Evolutionary conservation across 2,797 vertebrate genomes (phyloP), one percentile per base, ranked within the genome.

Genomic region (Mus minutoides): DNA sequence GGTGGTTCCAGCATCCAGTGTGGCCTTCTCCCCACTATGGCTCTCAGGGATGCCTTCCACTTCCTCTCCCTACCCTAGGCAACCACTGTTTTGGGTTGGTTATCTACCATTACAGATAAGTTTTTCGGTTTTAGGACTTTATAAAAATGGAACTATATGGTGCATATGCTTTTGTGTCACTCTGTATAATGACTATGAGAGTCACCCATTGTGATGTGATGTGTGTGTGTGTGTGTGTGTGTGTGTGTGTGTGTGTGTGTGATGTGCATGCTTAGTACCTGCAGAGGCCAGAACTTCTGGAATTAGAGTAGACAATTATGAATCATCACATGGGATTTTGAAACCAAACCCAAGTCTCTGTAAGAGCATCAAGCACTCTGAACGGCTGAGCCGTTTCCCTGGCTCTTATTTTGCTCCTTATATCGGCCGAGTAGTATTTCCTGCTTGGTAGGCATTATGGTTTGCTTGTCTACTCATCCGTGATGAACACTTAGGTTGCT

Each of bases 91-190:
- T 34, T 86, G 52, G 86, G 76, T 88, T n/a, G n/a, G n/a, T n/a
- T n/a, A n/a, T 93, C 69, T 58, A 0, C 56, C 73, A 34, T 58
- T 24, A 14, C 34, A 58, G 24, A 21, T 26, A 87, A 49, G 8
- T 22, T 73, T 91, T 77, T 6, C 54, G 46, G 71, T 24, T 76
- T 92, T 73, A 64, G 83, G 90, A 37, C 34, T 94, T 96, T 37
- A 14, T 52, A 46, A 58, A 2, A 77, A 46, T 71, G 52, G 26
- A 67, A 90, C 86, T 78, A 76, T 7, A 64, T 3, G 34, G 24
- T 85, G 9, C 22, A 26, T 46, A 73, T 14, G 29, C 67, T 89
- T 92, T 83, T 56, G 34, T 46, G 1, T 83, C 17, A 1, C 37
- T 82, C 56, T 58, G 31, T 83, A 40, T 77, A 88, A 64, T 31